Conservation (phyloP, 1,140 invertebrate genomes). For the Phenacoccus solenopsis region DNA sequence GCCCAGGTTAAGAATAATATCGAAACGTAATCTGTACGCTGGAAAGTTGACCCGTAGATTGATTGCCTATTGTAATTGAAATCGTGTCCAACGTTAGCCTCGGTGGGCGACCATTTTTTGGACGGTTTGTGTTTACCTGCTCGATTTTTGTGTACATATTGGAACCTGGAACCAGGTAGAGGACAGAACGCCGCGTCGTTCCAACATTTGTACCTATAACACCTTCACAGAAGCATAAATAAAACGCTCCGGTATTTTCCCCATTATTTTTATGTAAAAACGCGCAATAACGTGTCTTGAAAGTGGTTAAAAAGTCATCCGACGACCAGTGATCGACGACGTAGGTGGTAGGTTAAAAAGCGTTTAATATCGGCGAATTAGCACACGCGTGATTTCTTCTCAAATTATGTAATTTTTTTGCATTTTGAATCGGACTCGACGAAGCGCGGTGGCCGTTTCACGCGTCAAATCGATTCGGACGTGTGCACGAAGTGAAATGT, state of each 20-base stretch:
- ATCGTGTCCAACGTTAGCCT: slow-evolving; percentile 9
- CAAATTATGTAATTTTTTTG: too few relatives aligned
- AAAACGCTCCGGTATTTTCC: not conserved
- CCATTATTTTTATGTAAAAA: not conserved
- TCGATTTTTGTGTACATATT: not conserved
- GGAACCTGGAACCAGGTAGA: not conserved
- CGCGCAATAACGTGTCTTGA: not conserved
- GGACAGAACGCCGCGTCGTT: not conserved
- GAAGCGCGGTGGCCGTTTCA: too few relatives aligned
- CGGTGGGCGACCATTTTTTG: not conserved
- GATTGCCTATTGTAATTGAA: slow-evolving; percentile 18
- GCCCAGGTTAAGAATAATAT: slow-evolving; percentile 6
- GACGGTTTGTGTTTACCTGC: not conserved
- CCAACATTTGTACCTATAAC: slow-evolving; percentile 2
- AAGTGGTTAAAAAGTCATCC: not conserved
- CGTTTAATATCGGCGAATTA: not conserved
- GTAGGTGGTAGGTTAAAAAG: not conserved
- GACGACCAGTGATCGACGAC: not conserved
- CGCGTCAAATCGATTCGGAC: too few relatives aligned
- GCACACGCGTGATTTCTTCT: not conserved
- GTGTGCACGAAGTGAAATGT: too few relatives aligned
- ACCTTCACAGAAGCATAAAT: slow-evolving; percentile 12
- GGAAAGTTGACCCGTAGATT: slow-evolving; percentile 16
- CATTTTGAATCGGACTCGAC: too few relatives aligned
- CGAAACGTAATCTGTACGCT: slow-evolving; percentile 11